Evolutionary conservation across 1,140 invertebrate species (phyloP).

Genomic region (Drosophila nigrodunni): DNA sequence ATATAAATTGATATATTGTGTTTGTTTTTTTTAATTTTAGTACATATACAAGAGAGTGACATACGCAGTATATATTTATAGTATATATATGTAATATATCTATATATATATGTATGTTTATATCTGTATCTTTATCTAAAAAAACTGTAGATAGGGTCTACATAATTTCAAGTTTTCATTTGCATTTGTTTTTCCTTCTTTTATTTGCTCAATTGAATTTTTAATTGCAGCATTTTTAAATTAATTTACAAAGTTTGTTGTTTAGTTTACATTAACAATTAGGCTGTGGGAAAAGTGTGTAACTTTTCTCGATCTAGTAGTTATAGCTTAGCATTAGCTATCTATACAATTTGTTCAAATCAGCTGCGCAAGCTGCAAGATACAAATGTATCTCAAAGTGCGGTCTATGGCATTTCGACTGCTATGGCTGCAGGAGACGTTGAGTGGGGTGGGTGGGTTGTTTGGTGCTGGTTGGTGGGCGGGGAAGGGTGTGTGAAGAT

Average conservation of each 20-base stretch:
- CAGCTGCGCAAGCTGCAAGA: slow-evolving; percentile 48
- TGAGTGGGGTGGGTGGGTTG: slow-evolving; percentile 4
- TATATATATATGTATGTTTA: slow-evolving; percentile 20
- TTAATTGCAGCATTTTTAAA: slow-evolving; percentile 1
- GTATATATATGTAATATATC: slow-evolving; percentile 13
- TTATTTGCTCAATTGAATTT: slow-evolving; percentile 4
- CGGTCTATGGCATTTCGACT: slow-evolving; percentile 47
- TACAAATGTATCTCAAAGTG: slow-evolving; percentile 48
- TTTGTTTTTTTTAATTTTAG: slow-evolving; percentile 47
- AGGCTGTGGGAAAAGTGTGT: slow-evolving; percentile 53
- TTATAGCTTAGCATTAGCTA: slow-evolving; percentile 61
- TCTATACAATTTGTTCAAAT: slow-evolving; percentile 79
- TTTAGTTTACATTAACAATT: slow-evolving; percentile 56
- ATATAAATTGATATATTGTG: slow-evolving; percentile 49
- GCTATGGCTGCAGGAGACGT: slow-evolving; percentile 29
- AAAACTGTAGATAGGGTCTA: slow-evolving; percentile 16
- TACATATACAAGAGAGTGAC: slow-evolving; percentile 69
- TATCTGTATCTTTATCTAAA: slow-evolving; percentile 19
- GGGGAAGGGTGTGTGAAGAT: slow-evolving; percentile 7
- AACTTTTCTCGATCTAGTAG: slow-evolving; percentile 27
- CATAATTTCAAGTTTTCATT: slow-evolving; percentile 43
- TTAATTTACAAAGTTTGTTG: slow-evolving; percentile 25
- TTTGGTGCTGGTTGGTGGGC: neutral
- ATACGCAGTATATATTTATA: slow-evolving; percentile 50
- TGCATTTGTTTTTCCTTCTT: slow-evolving; percentile 13